These are phyloP conservation scores for Phrynocephalus versicolor DNA, from an alignment of 2,113 vertebrate genomes.

Conservation along the genomic window DNA sequence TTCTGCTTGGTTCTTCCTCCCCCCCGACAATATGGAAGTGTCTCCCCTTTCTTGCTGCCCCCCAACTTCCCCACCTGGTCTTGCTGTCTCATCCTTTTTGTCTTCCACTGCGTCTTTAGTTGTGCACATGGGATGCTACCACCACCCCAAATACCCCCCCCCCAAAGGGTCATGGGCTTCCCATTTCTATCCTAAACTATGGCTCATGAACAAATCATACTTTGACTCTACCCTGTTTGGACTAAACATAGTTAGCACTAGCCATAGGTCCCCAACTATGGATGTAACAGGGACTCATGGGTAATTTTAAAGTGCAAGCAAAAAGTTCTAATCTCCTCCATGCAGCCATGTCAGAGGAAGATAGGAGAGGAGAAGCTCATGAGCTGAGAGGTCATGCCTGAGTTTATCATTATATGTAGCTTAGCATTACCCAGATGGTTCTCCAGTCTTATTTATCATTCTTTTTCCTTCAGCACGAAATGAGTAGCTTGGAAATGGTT, in stretches of 20 bases:
- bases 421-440: not conserved
- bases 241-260: not conserved
- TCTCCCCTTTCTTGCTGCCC: too few relatives aligned
- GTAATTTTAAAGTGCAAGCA: not conserved
- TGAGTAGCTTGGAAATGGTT: not conserved
- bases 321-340: not conserved
- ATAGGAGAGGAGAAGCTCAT: not conserved
- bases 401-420: not conserved
- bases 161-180: too few relatives aligned
- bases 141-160: too few relatives aligned
- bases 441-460: not conserved
- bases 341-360: not conserved
- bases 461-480: not conserved
- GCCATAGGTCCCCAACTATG: not conserved
- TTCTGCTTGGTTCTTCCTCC: too few relatives aligned
- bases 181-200: not conserved
- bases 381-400: not conserved
- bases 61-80: too few relatives aligned
- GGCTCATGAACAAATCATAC: not conserved
- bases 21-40: too few relatives aligned
- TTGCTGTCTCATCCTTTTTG: too few relatives aligned
- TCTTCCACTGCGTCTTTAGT: too few relatives aligned
- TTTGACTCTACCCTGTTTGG: not conserved
- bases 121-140: too few relatives aligned
- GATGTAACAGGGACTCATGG: not conserved